phyloP scores from a whole-genome alignment of 2,113 vertebrate genomes.

The Athene cunicularia region DNA sequence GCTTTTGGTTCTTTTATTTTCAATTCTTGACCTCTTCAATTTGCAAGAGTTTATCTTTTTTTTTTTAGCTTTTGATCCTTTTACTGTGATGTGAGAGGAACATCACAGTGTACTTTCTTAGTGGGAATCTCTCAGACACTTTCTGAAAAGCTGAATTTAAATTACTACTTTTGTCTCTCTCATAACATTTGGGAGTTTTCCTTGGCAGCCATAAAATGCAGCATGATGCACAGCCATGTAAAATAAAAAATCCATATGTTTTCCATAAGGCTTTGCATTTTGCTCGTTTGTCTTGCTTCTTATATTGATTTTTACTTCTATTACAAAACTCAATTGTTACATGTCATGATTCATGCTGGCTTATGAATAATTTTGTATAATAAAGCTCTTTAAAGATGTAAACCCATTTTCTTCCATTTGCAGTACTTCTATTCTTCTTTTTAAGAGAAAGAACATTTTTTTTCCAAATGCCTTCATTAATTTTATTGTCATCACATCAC shows the following conservation, averaged over 20 bases:
- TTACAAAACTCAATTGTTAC: not conserved
- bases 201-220: not conserved
- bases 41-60: not conserved
- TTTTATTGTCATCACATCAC: not conserved
- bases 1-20: not conserved
- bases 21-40: not conserved
- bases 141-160: not conserved
- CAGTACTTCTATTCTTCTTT: not conserved
- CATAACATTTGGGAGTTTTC: not conserved
- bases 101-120: not conserved
- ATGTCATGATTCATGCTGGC: not conserved
- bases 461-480: not conserved
- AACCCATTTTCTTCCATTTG: not conserved
- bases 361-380: not conserved
- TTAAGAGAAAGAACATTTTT: not conserved
- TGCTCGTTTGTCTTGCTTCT: not conserved
- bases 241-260: not conserved
- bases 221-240: not conserved
- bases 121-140: not conserved
- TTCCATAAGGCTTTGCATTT: not conserved
- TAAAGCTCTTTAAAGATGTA: not conserved
- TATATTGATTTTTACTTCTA: not conserved
- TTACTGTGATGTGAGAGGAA: not conserved
- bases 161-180: not conserved
- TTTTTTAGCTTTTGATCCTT: not conserved